Evolutionary conservation across 2,888 invertebrate genomes (phyloP), one percentile per base, ranked within the genome.

Genomic region (Nephrotoma flavescens): DNA sequence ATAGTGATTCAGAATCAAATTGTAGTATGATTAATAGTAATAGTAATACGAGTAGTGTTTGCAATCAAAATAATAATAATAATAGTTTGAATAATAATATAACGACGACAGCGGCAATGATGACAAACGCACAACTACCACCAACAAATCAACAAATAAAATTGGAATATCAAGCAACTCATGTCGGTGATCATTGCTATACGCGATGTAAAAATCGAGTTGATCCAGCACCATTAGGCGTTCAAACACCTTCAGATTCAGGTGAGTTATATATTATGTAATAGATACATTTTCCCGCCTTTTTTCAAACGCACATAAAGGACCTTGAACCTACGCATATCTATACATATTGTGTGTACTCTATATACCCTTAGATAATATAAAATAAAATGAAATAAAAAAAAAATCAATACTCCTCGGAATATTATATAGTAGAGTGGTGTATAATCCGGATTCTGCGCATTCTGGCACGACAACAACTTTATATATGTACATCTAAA

Each of bases 201-300:
- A 94, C 95, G 88, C 94, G 94, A 88, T 93, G 94, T 89, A 93
- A 92, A 89, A 92, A 92, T 88, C 93, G 92, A 90, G 93, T 95
- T 88, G 95, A 95, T 90, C 87, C 89, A 47, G 86, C 87, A 47
- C 93, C 93, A 89, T 94, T 96, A 86, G 96, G 96, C 89, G 94
- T 96, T 42, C 96, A 96, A 90, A 97, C 97, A 88, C 97, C 97
- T 87, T 97, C 97, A 83, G 97, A 97, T 94, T 97, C 97, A 88
- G 97, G 97, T 95, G 93, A 95, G 95, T 91, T 88, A 87, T 86
- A 88, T 86, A 15, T 15, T 44, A 19, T n/a, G 42, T 57, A 52
- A 52, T 71, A 71, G 9, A 71, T 71, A 31, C 3, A 11, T 31
- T 71, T 86, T 83, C 86, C 83, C 86, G 86, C 86, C 86, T 45